Evolutionary conservation across 2,888 invertebrate species (phyloP).

Genomic region (Parnassius mnemosyne): DNA sequence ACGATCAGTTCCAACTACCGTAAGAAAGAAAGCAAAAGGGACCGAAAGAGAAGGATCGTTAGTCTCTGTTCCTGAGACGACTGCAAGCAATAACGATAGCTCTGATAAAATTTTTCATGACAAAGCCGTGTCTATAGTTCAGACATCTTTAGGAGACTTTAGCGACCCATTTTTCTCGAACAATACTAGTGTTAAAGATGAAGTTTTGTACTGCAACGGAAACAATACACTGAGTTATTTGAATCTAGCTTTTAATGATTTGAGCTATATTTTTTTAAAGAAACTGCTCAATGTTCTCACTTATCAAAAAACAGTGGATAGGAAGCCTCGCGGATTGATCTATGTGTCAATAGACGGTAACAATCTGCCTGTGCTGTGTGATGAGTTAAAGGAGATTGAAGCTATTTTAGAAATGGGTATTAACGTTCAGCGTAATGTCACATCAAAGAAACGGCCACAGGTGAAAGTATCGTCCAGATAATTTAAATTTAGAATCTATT

Average conservation of each 20-base stretch:
- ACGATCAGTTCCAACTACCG: constrained; percentile 12
- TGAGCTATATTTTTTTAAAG: constrained; percentile 43
- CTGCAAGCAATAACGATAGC: constrained; percentile 30
- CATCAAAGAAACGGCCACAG: constrained; percentile 32
- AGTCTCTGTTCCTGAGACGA: constrained; percentile 33
- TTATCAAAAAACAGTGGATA: constrained; percentile 40
- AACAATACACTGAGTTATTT: constrained; percentile 53
- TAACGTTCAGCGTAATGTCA: constrained; percentile 29
- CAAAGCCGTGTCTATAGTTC: constrained; percentile 41
- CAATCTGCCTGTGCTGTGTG: constrained; percentile 44
- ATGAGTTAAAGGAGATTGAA: constrained; percentile 45
- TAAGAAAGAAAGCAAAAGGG: constrained; percentile 33
- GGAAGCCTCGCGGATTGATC: constrained; percentile 49
- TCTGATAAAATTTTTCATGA: constrained; percentile 37
- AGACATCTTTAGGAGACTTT: constrained; percentile 39
- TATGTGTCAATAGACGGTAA: constrained; percentile 57
- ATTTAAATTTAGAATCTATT: background rate
- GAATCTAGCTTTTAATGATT: constrained; percentile 55
- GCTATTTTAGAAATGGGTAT: constrained; percentile 37
- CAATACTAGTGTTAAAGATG: constrained; percentile 38
- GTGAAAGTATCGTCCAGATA: constrained; percentile 28
- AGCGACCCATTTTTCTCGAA: constrained; percentile 42
- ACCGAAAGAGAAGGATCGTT: constrained; percentile 36
- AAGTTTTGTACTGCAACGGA: constrained; percentile 41
- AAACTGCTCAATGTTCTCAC: constrained; percentile 44